Evolutionary conservation across 2,113 vertebrate genomes (phyloP), one percentile per base, ranked within the genome.

Genomic region (Stercorarius parasiticus): DNA sequence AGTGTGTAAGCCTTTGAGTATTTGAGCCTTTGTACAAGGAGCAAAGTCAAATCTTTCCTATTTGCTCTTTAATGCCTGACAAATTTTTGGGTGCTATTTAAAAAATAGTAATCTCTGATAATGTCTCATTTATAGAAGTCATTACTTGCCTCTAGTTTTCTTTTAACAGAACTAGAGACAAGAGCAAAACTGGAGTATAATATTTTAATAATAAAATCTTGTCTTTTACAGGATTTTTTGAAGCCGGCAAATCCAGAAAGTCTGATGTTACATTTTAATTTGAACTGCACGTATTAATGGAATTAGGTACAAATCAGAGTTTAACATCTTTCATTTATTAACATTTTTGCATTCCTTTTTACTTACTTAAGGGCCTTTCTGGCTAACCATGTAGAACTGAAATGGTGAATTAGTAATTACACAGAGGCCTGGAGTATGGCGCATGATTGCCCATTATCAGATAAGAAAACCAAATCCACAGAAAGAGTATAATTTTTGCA

Each of bases 281-380:
- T 87, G 66, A 93, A 81, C 40, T 96, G 42, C 29, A 50, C 56
- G 17, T 78, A 66, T 92, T 95, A 97, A 96, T 5, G 0, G 45
- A 93, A 88, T 78, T 95, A 97, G 74, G 72, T 96, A 95, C 62
- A 95, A 97, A 94, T 95, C 47, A 92, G 88, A 88, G 79, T 82
- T 95, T 84, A 96, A 67, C 72, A 94, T 90, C 85, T 97, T 93
- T 77, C 86, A 73, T 56, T 92, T 92, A 95, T 81, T 95, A 96
- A 88, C 32, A 82, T 65, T 95, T 97, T 97, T 88, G 10, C 65
- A 95, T 96, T 97, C 91, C 82, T 93, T 96, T 71, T 96, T 74
- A 85, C 82, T 96, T 95, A 95, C 89, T 95, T 89, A 92, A 89
- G 58, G 67, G 42, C 14, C 52, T 88, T 92, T 95, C 85, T 73